Conservation (phyloP, 2,113 vertebrate species). For the Lepisosteus oculatus region DNA sequence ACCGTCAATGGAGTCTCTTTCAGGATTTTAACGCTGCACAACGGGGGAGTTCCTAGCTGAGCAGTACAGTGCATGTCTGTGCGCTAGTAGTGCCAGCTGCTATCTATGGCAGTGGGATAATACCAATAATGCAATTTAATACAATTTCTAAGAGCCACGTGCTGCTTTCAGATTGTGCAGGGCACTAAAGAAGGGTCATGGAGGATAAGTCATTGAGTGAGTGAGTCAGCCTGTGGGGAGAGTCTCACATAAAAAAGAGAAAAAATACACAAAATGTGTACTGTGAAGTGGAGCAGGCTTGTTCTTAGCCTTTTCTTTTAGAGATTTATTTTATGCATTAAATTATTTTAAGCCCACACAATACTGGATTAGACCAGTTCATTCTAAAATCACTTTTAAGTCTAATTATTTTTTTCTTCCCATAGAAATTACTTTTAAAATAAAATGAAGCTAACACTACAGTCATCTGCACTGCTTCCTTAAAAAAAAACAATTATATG, state of each 20-base stretch:
- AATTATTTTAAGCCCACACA: too few relatives aligned
- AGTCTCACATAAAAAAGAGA: not conserved
- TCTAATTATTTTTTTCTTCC: too few relatives aligned
- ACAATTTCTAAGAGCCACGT: slow-evolving; percentile 43
- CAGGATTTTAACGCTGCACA: not conserved
- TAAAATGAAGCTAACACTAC: too few relatives aligned
- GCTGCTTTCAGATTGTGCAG: slow-evolving; percentile 33
- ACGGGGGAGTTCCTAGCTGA: not conserved
- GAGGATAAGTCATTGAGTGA: slow-evolving; percentile 11
- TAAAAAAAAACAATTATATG: too few relatives aligned
- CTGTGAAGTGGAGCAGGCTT: too few relatives aligned
- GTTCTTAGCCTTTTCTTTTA: too few relatives aligned
- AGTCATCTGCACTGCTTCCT: too few relatives aligned
- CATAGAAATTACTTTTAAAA: too few relatives aligned
- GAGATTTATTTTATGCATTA: too few relatives aligned
- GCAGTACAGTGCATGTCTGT: not conserved
- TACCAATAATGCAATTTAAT: slow-evolving; percentile 47
- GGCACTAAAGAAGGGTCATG: slow-evolving; percentile 14
- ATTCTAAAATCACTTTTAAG: too few relatives aligned
- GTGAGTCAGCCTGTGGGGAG: slow-evolving; percentile 6
- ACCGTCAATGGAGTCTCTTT: not conserved
- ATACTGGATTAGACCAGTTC: too few relatives aligned
- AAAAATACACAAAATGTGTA: too few relatives aligned
- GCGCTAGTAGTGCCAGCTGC: slow-evolving; percentile 22
- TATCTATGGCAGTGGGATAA: slow-evolving; percentile 33